A percentile compares a stretch with the other conserved stretches of the same genome.
phyloP scores from a whole-genome alignment of 1,140 invertebrate species.

The Orchesella cincta region DNA sequence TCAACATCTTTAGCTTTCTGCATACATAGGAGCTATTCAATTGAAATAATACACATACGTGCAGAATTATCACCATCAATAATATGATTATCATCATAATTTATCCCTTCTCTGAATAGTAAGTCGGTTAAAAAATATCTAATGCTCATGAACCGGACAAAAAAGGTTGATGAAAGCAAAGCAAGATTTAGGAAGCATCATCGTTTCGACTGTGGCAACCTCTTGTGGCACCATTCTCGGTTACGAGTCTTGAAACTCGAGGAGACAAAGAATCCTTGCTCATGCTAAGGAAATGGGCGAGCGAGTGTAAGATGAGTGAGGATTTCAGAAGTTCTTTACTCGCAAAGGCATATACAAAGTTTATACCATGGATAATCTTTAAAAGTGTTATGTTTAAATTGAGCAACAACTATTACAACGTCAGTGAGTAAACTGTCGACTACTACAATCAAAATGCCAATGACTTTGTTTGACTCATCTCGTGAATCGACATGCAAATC shows the following conservation, averaged over 20 bases:
- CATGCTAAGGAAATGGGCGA: background rate
- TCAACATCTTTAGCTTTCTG: too few relatives aligned
- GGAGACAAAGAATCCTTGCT: background rate
- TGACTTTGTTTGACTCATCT: background rate
- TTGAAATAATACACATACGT: too few relatives aligned
- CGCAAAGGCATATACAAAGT: background rate
- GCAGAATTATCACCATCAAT: too few relatives aligned
- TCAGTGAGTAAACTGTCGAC: background rate
- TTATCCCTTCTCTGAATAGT: too few relatives aligned
- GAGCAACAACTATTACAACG: background rate
- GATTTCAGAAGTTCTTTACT: background rate
- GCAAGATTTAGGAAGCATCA: too few relatives aligned
- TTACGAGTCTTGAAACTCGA: too few relatives aligned
- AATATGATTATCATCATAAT: too few relatives aligned
- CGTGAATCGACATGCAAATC: background rate
- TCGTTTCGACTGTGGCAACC: background rate
- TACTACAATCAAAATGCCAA: conserved; percentile 5
- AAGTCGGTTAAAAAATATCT: too few relatives aligned
- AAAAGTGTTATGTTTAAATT: too few relatives aligned
- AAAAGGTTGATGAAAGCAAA: too few relatives aligned
- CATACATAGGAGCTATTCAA: too few relatives aligned
- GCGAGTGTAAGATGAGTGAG: background rate
- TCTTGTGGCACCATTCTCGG: background rate
- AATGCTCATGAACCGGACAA: too few relatives aligned
- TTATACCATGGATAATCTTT: background rate